These are phyloP conservation scores for Phortica magna DNA, from an alignment of 2,888 invertebrate genomes.

Conservation along the genomic window DNA sequence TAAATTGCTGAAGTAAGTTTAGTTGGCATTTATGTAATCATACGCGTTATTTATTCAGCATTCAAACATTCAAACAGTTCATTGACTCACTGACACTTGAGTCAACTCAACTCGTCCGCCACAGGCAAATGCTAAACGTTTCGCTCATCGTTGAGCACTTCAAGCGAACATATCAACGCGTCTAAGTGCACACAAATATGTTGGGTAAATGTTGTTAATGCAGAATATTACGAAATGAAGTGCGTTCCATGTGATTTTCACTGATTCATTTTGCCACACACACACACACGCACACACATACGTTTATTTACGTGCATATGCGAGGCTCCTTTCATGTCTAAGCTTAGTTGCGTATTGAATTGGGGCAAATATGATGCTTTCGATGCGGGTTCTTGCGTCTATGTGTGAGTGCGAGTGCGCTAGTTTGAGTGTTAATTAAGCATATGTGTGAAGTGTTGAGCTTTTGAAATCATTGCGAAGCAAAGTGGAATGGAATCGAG, in stretches of 20 bases:
- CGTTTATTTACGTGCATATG: background rate
- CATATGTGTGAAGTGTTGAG: background rate
- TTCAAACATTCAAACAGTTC: constrained; percentile 15
- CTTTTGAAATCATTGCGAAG: constrained; percentile 14
- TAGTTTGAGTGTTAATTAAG: constrained; percentile 15
- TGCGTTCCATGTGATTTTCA: constrained; percentile 10
- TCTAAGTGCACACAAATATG: background rate
- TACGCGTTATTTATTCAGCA: background rate
- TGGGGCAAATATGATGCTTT: constrained; percentile 21
- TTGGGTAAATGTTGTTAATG: background rate
- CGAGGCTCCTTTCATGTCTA: background rate
- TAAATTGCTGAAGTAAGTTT: background rate
- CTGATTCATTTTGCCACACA: background rate
- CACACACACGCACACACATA: background rate
- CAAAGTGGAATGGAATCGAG: background rate
- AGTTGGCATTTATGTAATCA: background rate
- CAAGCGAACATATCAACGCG: constrained; percentile 18
- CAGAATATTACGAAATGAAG: background rate
- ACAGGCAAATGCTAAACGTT: constrained; percentile 12
- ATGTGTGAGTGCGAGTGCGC: constrained; percentile 58
- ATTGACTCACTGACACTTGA: constrained; percentile 19
- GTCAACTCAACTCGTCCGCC: too few relatives aligned
- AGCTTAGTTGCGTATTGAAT: background rate
- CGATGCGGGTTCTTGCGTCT: constrained; percentile 44
- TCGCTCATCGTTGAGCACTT: constrained; percentile 1